These are phyloP conservation scores for Callopanchax toddi DNA, from an alignment of 2,113 vertebrate species.

Conservation along the genomic window DNA sequence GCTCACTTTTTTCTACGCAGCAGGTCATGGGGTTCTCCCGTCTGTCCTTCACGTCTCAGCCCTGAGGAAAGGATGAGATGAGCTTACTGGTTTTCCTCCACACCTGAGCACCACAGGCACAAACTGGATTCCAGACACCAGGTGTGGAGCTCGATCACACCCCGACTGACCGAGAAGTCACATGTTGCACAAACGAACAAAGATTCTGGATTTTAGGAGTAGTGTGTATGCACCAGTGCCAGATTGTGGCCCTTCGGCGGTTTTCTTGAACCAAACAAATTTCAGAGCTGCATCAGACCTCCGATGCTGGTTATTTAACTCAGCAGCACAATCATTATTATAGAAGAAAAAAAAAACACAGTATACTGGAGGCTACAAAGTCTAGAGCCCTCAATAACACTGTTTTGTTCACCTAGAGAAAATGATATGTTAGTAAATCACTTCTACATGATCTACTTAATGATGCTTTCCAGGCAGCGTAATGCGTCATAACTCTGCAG, in stretches of 20 bases:
- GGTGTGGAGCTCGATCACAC: constrained; percentile 56
- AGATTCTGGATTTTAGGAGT: background rate
- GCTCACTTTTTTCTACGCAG: constrained; percentile 31
- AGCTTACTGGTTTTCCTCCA: constrained; percentile 72
- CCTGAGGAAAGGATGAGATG: constrained; percentile 73
- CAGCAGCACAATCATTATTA: constrained; percentile 44
- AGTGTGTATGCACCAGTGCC: constrained; percentile 7
- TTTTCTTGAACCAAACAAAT: constrained; percentile 38
- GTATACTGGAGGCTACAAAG: constrained; percentile 20
- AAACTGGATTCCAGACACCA: constrained; percentile 66
- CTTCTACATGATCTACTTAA: constrained; percentile 58
- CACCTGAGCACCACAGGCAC: constrained; percentile 77
- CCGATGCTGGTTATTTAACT: constrained; percentile 32
- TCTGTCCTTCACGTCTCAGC: constrained; percentile 78
- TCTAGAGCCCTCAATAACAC: constrained; percentile 12
- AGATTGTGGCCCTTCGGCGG: constrained; percentile 17
- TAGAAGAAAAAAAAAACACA: constrained; percentile 29
- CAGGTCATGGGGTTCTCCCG: constrained; percentile 71
- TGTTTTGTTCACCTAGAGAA: constrained; percentile 61
- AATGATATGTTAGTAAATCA: constrained; percentile 73
- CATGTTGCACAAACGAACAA: background rate
- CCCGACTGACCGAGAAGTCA: constrained; percentile 34
- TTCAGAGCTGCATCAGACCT: constrained; percentile 25
- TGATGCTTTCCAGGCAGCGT: constrained; percentile 68
- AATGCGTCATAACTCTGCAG: constrained; percentile 67